Evolutionary conservation across 64 coral and sea anemone genomes (phyloP).

Genomic region (Montipora foliosa): DNA sequence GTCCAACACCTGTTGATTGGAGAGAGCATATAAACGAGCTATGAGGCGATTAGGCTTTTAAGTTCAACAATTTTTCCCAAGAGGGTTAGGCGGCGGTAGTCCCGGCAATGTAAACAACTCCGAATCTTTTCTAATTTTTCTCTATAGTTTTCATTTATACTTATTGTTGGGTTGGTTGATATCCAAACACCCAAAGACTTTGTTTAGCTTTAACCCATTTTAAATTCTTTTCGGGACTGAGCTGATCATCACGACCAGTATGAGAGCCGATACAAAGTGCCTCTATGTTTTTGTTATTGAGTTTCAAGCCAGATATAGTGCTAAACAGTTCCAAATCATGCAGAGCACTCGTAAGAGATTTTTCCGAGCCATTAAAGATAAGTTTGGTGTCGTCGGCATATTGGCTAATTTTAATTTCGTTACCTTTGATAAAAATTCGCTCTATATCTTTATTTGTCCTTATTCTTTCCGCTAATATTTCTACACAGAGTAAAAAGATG

Average conservation of each 20-base stretch:
- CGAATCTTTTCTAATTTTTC: slow-evolving; percentile 4
- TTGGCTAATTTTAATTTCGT: too few relatives aligned
- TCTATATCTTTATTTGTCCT: too few relatives aligned
- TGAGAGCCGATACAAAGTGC: slow-evolving; percentile 27
- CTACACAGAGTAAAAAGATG: too few relatives aligned
- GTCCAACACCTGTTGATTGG: neutral
- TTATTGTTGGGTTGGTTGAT: neutral
- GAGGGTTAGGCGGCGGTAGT: neutral
- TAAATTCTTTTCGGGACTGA: slow-evolving; percentile 3
- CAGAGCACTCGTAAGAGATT: too few relatives aligned
- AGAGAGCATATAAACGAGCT: slow-evolving; percentile 23
- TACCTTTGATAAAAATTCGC: too few relatives aligned
- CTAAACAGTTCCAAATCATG: too few relatives aligned
- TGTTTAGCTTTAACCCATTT: slow-evolving; percentile 35
- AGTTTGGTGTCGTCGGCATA: too few relatives aligned
- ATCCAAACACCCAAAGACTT: slow-evolving; percentile 23
- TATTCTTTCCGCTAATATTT: too few relatives aligned
- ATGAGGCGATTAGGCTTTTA: slow-evolving; percentile 21
- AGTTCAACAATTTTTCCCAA: slow-evolving; percentile 16
- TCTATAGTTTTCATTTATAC: neutral
- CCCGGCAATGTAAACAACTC: neutral
- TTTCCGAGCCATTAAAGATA: too few relatives aligned
- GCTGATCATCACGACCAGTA: neutral
- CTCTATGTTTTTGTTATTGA: slow-evolving; percentile 8
- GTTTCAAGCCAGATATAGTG: too few relatives aligned